phyloP scores from a whole-genome alignment of 2,113 vertebrate genomes.

The Chaetura pelagica region DNA sequence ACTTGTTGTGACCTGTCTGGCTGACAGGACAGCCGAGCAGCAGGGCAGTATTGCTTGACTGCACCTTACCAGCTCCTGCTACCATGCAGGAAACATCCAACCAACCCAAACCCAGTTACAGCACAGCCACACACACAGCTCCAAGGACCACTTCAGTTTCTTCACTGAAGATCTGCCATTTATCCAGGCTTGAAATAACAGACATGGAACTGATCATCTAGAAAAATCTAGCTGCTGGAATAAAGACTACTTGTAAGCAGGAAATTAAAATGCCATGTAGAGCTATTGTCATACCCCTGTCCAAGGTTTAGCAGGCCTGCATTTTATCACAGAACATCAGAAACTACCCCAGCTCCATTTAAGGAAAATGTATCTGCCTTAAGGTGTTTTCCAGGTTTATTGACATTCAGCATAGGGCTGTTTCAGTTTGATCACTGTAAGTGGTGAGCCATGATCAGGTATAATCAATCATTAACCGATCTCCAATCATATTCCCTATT shows the following conservation, averaged over 20 bases:
- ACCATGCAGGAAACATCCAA: neutral
- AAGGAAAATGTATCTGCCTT: neutral
- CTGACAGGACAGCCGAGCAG: neutral
- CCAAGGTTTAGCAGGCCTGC: neutral
- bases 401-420: neutral
- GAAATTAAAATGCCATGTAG: neutral
- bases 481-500: neutral
- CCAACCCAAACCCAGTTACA: neutral
- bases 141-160: accelerated
- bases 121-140: accelerated
- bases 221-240: neutral
- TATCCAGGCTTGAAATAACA: neutral
- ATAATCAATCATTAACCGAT: neutral
- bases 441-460: neutral
- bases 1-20: neutral
- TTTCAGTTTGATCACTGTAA: neutral
- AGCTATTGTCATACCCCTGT: neutral
- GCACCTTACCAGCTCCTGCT: neutral
- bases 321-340: neutral
- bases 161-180: neutral
- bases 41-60: neutral
- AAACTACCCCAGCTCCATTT: neutral
- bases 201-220: accelerated
- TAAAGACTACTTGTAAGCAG: neutral
- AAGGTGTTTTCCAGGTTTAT: neutral